These are phyloP conservation scores for Acronicta aceris DNA, from an alignment of 2,888 invertebrate species.

Conservation along the genomic window DNA sequence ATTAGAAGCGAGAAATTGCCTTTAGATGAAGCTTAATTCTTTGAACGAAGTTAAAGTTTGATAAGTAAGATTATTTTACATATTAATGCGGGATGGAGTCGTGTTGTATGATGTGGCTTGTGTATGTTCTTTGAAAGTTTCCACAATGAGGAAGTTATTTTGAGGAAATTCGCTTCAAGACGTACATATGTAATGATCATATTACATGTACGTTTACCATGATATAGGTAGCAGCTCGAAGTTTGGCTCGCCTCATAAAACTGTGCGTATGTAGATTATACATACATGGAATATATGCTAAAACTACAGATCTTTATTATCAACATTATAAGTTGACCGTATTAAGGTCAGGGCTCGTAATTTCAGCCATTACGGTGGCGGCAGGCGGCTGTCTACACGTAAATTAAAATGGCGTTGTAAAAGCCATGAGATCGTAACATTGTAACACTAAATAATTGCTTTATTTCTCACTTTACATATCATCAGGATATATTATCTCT, in stretches of 20 bases:
- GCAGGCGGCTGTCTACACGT: slow-evolving; percentile 23
- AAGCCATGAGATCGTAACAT: slow-evolving; percentile 25
- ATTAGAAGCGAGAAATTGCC: slow-evolving; percentile 50
- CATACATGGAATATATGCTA: neutral
- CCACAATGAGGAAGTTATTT: neutral
- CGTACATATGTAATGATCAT: too few species aligned
- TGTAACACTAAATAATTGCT: neutral
- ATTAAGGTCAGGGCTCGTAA: slow-evolving; percentile 25
- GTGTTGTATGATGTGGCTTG: neutral
- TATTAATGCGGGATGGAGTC: slow-evolving; percentile 5
- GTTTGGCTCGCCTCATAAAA: too few species aligned
- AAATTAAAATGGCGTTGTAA: slow-evolving; percentile 44
- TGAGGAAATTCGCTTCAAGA: too few species aligned
- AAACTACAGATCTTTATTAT: slow-evolving; percentile 13
- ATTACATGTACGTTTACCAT: too few species aligned
- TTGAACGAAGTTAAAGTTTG: slow-evolving; percentile 42
- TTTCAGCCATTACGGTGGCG: slow-evolving; percentile 15
- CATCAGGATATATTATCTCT: too few species aligned
- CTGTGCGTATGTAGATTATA: too few species aligned
- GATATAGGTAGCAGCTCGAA: too few species aligned
- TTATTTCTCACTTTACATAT: too few species aligned
- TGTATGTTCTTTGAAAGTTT: neutral
- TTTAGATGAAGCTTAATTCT: slow-evolving; percentile 40
- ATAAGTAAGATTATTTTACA: slow-evolving; percentile 32
- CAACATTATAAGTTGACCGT: slow-evolving; percentile 34